A percentile compares a stretch with the other conserved stretches of the same genome.
phyloP scores from a whole-genome alignment of 2,113 vertebrate genomes.

The Peromyscus californicus region DNA sequence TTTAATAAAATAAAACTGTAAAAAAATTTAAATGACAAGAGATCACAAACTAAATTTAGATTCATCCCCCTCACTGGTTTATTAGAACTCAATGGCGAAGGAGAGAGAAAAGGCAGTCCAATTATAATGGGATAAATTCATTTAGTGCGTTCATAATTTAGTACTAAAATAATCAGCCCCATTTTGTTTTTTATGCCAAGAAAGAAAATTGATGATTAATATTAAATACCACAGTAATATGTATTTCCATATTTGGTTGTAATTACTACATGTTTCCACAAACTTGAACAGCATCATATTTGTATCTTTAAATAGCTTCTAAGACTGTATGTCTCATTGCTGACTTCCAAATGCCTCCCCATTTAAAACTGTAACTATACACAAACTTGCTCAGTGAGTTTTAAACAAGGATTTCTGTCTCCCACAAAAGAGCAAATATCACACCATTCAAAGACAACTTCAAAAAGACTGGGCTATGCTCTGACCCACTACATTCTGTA shows the following conservation, averaged over 20 bases:
- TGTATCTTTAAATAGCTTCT: background rate
- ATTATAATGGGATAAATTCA: background rate
- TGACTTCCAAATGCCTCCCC: background rate
- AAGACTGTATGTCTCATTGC: background rate
- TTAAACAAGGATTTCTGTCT: constrained; percentile 29
- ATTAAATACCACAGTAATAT: constrained; percentile 1
- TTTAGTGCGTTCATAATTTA: background rate
- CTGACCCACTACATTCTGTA: background rate
- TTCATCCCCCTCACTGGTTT: background rate
- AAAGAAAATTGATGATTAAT: constrained; percentile 12
- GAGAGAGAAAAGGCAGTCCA: background rate
- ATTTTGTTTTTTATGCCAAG: background rate
- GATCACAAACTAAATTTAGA: background rate
- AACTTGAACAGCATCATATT: background rate
- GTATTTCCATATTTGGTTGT: background rate
- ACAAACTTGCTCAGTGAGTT: constrained; percentile 7
- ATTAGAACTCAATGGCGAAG: background rate
- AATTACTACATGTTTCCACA: background rate
- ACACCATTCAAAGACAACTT: background rate
- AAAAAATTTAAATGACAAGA: constrained; percentile 2
- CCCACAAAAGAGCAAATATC: background rate
- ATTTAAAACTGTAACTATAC: constrained; percentile 49
- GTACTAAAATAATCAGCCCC: background rate
- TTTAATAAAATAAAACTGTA: background rate
- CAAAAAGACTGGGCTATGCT: background rate